Evolutionary conservation across 2,888 invertebrate species (phyloP), one percentile per base, ranked within the genome.

Genomic region (Hesperia comma): DNA sequence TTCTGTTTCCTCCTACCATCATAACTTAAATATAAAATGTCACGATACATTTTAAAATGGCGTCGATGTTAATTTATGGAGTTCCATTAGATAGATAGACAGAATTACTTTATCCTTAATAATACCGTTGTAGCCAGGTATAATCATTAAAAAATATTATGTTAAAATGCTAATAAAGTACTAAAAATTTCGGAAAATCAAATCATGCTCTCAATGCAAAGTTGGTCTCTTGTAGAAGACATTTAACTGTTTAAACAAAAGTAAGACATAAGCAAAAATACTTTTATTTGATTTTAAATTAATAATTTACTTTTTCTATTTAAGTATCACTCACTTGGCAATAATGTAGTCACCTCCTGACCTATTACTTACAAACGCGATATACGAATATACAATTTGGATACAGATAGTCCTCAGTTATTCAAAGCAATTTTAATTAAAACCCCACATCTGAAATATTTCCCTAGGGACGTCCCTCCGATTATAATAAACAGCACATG

Each of bases 381-480:
- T 40, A 49, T 3, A n/a, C n/a, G n/a, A n/a, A n/a, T n/a, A 51
- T 21, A 58, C 58, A 58, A 58, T 58, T 43, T 15, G 43, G 58
- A 43, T 51, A 51, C n/a, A 21, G 51, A 21, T 58, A 43, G 15
- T 55, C 15, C 41, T n/a, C 32, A 21, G 14, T 26, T 56, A 56
- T 58, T 58, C 58, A 21, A 32, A 58, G 32, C 58, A 58, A 15
- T 58, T 43, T 57, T 58, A 58, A 58, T 58, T 58, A 58, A 58
- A 15, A 1, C 43, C 43, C 41, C 19, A 10, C 51, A 32, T 43
- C 58, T 58, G 26, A 32, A 54, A 26, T 26, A 32, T 58, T 14
- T 58, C 58, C 58, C 58, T 4, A 43, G 58, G 10, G 58, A 32
- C 58, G 57, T 17, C 33, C 41, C 41, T 26, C 32, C 26, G 58